Percentiles rank a stretch among this genome's conserved stretches.
Conservation (phyloP, 2,797 vertebrate species). For the Botia kubotai region DNA sequence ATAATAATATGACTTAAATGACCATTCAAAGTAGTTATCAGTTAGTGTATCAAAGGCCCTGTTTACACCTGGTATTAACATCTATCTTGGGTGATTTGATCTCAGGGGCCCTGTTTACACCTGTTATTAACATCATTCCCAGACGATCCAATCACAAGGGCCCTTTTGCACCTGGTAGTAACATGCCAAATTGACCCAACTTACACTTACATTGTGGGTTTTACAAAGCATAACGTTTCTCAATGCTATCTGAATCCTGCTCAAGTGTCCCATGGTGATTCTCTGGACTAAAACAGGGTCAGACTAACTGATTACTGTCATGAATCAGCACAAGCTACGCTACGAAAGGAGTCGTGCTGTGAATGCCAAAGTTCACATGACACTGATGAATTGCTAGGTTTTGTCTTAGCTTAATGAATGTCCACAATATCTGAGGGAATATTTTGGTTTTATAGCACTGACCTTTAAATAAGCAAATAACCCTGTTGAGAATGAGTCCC, state of each 20-base stretch:
- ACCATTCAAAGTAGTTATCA: neutral
- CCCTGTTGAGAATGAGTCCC: neutral
- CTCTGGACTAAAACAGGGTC: slow-evolving; percentile 10
- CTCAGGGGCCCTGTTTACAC: neutral
- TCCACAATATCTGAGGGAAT: slow-evolving; percentile 34
- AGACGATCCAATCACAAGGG: neutral
- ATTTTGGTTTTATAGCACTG: slow-evolving; percentile 25
- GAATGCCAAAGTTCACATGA: slow-evolving; percentile 27
- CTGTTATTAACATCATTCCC: neutral
- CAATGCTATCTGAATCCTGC: neutral
- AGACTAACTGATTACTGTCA: slow-evolving; percentile 38
- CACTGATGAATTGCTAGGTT: slow-evolving; percentile 28
- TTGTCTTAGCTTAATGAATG: slow-evolving; percentile 30
- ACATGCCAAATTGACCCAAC: neutral
- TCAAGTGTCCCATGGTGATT: too few species aligned
- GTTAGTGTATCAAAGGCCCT: neutral
- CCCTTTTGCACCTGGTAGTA: neutral
- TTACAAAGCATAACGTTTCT: neutral
- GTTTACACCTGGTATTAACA: slow-evolving; percentile 1
- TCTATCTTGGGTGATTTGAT: neutral
- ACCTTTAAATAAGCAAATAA: slow-evolving; percentile 37
- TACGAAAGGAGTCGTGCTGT: slow-evolving; percentile 1
- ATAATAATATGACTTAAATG: slow-evolving; percentile 4
- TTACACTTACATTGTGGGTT: too few species aligned
- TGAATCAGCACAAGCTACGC: slow-evolving; percentile 29